Evolutionary conservation across 2,113 vertebrate species (phyloP).

Genomic region (Macaca mulatta): DNA sequence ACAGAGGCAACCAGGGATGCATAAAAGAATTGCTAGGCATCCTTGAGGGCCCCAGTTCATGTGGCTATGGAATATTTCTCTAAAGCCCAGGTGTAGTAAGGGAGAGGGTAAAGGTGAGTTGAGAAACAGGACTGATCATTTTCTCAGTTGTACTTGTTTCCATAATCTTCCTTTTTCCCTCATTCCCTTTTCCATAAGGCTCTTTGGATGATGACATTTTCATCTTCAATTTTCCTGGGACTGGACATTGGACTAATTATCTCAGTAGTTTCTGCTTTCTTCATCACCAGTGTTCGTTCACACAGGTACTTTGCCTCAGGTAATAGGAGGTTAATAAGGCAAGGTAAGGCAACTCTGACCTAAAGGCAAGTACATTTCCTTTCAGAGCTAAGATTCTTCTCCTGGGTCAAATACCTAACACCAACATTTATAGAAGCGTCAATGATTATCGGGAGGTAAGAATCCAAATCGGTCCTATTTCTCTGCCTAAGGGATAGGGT

Average conservation of each 20-base stretch:
- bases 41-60: not conserved
- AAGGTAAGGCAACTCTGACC: not conserved
- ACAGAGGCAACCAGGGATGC: not conserved
- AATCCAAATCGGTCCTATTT: not conserved
- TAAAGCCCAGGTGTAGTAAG: not conserved
- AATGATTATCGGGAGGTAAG: conserved; percentile 78
- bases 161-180: not conserved
- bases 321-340: not conserved
- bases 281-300: conserved; percentile 75
- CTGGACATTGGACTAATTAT: conserved; percentile 74
- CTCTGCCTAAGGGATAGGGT: not conserved
- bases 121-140: not conserved
- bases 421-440: conserved; percentile 82
- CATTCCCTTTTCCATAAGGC: conserved; percentile 60
- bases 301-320: conserved; percentile 78
- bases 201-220: conserved; percentile 81
- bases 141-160: not conserved
- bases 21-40: not conserved
- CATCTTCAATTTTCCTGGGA: conserved; percentile 74
- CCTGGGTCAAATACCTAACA: conserved; percentile 84
- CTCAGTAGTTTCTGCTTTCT: conserved; percentile 69
- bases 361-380: conserved; percentile 56
- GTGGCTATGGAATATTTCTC: not conserved
- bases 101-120: not conserved
- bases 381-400: conserved; percentile 80